A percentile compares a stretch with the other conserved stretches of the same genome.
phyloP scores from a whole-genome alignment of 2,888 invertebrate genomes.

The Cylindroiulus punctatus region DNA sequence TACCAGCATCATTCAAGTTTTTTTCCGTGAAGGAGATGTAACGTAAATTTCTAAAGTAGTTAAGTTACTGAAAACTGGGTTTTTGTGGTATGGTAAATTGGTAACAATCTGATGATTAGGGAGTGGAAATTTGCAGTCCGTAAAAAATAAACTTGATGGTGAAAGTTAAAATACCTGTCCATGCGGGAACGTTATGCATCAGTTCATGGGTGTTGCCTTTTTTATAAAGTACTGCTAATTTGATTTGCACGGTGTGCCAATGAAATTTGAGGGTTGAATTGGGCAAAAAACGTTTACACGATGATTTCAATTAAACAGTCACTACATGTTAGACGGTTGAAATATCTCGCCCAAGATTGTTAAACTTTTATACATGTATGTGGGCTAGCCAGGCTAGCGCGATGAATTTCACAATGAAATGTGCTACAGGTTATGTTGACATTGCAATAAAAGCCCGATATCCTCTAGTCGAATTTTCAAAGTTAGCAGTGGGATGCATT shows the following conservation, averaged over 20 bases:
- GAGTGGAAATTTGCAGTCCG: neutral
- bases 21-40: neutral
- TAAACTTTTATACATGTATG: neutral
- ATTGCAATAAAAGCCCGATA: neutral
- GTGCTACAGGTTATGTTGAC: neutral
- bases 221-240: neutral
- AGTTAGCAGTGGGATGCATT: neutral
- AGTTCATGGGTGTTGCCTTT: slow-evolving; percentile 40
- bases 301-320: neutral
- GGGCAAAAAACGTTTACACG: neutral
- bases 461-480: neutral
- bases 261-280: neutral
- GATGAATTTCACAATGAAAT: neutral
- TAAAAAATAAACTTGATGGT: neutral
- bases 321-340: neutral
- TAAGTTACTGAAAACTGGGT: neutral
- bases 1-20: neutral
- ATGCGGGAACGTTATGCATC: neutral
- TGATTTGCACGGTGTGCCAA: neutral
- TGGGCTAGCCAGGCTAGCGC: neutral
- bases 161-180: slow-evolving; percentile 26
- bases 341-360: neutral
- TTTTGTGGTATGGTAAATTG: neutral
- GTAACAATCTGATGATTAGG: neutral
- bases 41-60: neutral